Base-by-base conservation (phyloP, 2,797 vertebrate species). In the Harpagifer antarcticus region DNA sequence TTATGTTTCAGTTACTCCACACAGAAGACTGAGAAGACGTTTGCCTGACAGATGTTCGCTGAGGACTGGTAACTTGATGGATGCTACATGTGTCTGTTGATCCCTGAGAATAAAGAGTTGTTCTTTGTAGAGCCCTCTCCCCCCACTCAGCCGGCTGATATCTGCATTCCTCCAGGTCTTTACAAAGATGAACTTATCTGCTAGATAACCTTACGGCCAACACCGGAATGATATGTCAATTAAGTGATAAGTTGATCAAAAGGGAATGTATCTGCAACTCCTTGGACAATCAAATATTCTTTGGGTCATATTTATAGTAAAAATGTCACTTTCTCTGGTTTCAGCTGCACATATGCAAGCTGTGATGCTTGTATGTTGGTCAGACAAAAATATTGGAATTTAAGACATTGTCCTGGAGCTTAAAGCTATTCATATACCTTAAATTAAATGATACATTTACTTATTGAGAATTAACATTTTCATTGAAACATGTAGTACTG, bases 31-130 rank as follows among this genome's bases (percentile, higher is more conserved):
- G 61, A 74, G 55, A 57, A 53, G 64, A 80, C 43, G 59, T 79
- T 86, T 78, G 83, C 59, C 63, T 74, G 69, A 75, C 86, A 88
- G 75, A 90, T 87, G 86, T 83, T 63, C 47, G 56, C 58, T 66
- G 71, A 77, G 15, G 78, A 63, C 68, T 65, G 45, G 52, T 68
- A 74, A 83, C 74, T 76, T 88, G 80, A 82, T 83, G 70, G 75
- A 78, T 72, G 69, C 48, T 69, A 49, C 82, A 74, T 76, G 76
- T 74, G 78, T 60, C 64, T 72, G 68, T 61, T 62, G 44, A 68
- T 77, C 59, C 54, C 12, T 2, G 3, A 72, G 71, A 72, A 79
- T 75, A 55, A 78, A 81, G 79, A 66, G 16, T 52, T 47, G 23
- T 20, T 49, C 49, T 66, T 5, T 56, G 40, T 50, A 13, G 14